These are phyloP conservation scores for Zele albiditarsus DNA, from an alignment of 2,888 invertebrate species.

Conservation along the genomic window DNA sequence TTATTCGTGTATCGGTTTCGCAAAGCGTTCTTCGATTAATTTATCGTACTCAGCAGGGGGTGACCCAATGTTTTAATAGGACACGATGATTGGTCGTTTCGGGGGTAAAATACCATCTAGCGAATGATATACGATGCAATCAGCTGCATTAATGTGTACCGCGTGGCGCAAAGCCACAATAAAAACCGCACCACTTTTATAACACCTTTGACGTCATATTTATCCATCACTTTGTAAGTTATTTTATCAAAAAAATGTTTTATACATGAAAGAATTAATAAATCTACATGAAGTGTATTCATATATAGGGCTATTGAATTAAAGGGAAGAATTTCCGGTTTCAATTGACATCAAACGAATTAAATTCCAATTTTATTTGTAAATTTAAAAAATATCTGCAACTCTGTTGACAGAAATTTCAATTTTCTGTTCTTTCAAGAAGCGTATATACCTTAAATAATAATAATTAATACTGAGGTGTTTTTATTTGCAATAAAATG, in stretches of 20 bases:
- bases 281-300: background rate
- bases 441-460: background rate
- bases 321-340: too few species aligned
- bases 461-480: background rate
- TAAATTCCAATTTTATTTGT: too few species aligned
- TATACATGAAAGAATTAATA: background rate
- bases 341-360: too few species aligned
- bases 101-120: slow-evolving; percentile 37
- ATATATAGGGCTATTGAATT: too few species aligned
- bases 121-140: slow-evolving; percentile 70
- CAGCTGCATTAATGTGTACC: slow-evolving; percentile 70
- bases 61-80: slow-evolving; percentile 71
- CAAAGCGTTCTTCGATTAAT: slow-evolving; percentile 50
- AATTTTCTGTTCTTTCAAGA: too few species aligned
- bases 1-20: slow-evolving; percentile 3
- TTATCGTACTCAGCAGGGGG: slow-evolving; percentile 51
- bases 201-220: slow-evolving; percentile 8
- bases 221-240: background rate
- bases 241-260: slow-evolving; percentile 4
- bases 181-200: slow-evolving; percentile 23
- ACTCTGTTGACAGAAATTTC: too few species aligned
- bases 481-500: slow-evolving; percentile 32
- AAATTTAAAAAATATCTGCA: too few species aligned
- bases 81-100: slow-evolving; percentile 52
- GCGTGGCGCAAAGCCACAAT: slow-evolving; percentile 56